These are phyloP conservation scores for Archaeoteleia sp. DNA, from an alignment of 2,888 invertebrate species.

Conservation along the genomic window DNA sequence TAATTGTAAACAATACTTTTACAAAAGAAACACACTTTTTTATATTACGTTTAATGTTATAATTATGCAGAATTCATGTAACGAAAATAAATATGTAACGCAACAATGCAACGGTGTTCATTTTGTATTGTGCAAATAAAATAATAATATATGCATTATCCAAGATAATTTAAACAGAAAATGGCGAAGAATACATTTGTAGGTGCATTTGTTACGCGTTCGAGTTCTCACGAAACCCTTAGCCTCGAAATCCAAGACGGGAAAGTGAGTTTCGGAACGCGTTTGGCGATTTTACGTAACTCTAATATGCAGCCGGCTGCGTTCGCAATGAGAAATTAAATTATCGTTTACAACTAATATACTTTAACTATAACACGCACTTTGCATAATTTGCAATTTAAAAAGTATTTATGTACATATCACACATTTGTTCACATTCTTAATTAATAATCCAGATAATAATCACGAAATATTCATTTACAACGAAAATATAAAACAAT, in stretches of 20 bases:
- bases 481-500: too few relatives aligned
- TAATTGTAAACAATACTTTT: too few relatives aligned
- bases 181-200: slow-evolving; percentile 10
- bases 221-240: slow-evolving; percentile 46
- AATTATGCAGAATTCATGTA: too few relatives aligned
- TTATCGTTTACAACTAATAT: slow-evolving; percentile 7
- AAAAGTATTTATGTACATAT: neutral
- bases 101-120: too few relatives aligned
- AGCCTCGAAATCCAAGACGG: slow-evolving; percentile 59
- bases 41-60: too few relatives aligned
- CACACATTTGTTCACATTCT: too few relatives aligned
- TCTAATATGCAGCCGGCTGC: slow-evolving; percentile 16
- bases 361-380: neutral
- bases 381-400: neutral
- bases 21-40: too few relatives aligned
- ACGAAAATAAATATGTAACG: too few relatives aligned
- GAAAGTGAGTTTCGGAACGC: slow-evolving; percentile 66
- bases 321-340: slow-evolving; percentile 4
- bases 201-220: slow-evolving; percentile 34
- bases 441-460: too few relatives aligned
- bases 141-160: slow-evolving; percentile 7
- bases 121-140: slow-evolving; percentile 30
- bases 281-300: slow-evolving; percentile 67
- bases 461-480: too few relatives aligned
- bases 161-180: slow-evolving; percentile 27